Conservation (phyloP, 2,797 vertebrate species). For the Pangasius mekongensis region DNA sequence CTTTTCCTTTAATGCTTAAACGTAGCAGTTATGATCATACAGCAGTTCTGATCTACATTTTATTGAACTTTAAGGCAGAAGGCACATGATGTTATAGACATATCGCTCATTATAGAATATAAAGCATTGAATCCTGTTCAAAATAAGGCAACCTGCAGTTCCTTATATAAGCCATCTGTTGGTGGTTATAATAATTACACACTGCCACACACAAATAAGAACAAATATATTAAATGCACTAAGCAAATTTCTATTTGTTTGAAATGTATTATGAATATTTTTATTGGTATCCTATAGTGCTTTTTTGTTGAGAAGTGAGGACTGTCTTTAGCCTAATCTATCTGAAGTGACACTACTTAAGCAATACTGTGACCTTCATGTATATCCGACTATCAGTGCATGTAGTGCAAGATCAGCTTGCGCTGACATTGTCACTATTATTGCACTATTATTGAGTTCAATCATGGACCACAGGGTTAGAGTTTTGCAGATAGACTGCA, state of each 20-base stretch:
- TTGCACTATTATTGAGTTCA: background rate
- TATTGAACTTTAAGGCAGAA: background rate
- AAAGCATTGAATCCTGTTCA: background rate
- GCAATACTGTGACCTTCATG: background rate
- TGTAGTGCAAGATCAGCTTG: background rate
- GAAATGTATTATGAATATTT: background rate
- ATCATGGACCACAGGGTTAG: background rate
- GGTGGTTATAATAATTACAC: background rate
- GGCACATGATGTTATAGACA: background rate
- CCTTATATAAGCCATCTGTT: background rate
- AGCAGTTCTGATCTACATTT: background rate
- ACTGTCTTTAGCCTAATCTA: background rate
- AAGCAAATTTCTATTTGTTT: background rate
- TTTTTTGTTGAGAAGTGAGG: background rate
- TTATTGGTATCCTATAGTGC: slow-evolving; percentile 1
- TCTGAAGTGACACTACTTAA: background rate
- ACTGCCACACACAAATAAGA: background rate
- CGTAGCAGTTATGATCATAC: background rate
- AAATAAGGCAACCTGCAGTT: background rate
- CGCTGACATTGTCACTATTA: background rate
- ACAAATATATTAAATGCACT: background rate
- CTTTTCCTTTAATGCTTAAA: background rate
- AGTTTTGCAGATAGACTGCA: background rate
- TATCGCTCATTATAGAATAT: background rate
- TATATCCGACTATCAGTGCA: background rate